These are phyloP conservation scores for Acipenser transmontanus DNA, from an alignment of 2,797 vertebrate species.

Conservation along the genomic window DNA sequence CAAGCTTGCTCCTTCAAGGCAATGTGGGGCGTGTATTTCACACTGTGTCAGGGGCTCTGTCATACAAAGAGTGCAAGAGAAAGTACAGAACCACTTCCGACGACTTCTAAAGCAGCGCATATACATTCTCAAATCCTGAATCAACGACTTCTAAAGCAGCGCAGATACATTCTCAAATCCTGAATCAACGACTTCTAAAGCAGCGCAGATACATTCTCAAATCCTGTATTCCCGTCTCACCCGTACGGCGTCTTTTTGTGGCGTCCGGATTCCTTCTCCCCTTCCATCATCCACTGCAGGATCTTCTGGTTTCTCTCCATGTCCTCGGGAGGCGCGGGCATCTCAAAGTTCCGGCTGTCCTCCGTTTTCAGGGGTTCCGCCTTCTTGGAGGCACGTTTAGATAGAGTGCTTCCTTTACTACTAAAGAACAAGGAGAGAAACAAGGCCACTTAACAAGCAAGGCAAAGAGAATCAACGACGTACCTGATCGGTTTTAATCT, in stretches of 20 bases:
- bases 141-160: too few relatives aligned
- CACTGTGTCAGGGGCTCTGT: not conserved
- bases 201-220: not conserved
- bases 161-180: not conserved
- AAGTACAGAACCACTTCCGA: not conserved
- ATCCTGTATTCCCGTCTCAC: constrained; percentile 47
- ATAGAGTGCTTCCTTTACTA: constrained; percentile 66
- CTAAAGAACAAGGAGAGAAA: constrained; percentile 47
- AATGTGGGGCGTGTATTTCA: not conserved
- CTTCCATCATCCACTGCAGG: constrained; percentile 94
- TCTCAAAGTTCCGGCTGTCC: constrained; percentile 58
- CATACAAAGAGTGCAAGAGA: too few relatives aligned
- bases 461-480: not conserved
- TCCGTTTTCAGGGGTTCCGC: constrained; percentile 66
- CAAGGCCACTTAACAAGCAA: too few relatives aligned
- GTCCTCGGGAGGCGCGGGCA: constrained; percentile 68
- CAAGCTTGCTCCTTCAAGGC: not conserved
- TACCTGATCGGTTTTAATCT: not conserved
- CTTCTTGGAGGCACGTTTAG: constrained; percentile 76
- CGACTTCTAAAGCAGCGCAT: constrained; percentile 3
- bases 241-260: constrained; percentile 82
- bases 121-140: not conserved
- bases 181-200: too few relatives aligned
- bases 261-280: constrained; percentile 86
- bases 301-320: constrained; percentile 92